Conservation (phyloP, 2,888 invertebrate species). For the Thymelicus lineola region DNA sequence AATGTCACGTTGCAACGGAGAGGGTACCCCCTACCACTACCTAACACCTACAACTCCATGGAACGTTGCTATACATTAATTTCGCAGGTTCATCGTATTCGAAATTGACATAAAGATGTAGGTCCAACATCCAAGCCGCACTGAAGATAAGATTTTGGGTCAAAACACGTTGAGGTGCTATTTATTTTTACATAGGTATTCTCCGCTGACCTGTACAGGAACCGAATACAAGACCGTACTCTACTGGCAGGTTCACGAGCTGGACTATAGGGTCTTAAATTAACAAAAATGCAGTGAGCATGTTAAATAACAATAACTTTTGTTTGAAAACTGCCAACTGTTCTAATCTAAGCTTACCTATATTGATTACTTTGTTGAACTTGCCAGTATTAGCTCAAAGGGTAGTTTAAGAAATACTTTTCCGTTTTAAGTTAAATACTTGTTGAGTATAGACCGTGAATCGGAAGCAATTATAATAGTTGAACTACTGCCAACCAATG, state of each 20-base stretch:
- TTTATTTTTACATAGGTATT: no score
- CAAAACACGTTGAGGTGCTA: no score
- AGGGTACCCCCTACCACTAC: no score
- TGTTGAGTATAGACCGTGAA: slow-evolving; percentile 27
- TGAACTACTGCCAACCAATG: slow-evolving; percentile 36
- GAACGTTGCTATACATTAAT: no score
- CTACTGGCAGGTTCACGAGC: no score
- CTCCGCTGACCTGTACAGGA: no score
- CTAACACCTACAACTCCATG: no score
- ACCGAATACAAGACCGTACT: no score
- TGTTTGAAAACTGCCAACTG: not conserved
- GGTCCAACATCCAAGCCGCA: no score
- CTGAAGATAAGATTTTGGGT: no score
- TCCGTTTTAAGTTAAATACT: slow-evolving; percentile 30
- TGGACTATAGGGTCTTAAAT: not conserved
- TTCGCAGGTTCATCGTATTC: no score
- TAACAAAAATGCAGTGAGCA: not conserved
- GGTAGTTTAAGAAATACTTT: slow-evolving; percentile 25
- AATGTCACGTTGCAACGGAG: not conserved
- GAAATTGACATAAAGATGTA: no score
- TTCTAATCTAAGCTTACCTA: not conserved
- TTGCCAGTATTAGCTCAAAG: not conserved
- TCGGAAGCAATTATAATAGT: slow-evolving; percentile 34
- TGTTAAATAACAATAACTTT: not conserved
- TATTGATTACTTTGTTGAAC: slow-evolving; percentile 16